Evolutionary conservation across 2,113 vertebrate genomes (phyloP).

Genomic region (Acanthochromis polyacanthus): DNA sequence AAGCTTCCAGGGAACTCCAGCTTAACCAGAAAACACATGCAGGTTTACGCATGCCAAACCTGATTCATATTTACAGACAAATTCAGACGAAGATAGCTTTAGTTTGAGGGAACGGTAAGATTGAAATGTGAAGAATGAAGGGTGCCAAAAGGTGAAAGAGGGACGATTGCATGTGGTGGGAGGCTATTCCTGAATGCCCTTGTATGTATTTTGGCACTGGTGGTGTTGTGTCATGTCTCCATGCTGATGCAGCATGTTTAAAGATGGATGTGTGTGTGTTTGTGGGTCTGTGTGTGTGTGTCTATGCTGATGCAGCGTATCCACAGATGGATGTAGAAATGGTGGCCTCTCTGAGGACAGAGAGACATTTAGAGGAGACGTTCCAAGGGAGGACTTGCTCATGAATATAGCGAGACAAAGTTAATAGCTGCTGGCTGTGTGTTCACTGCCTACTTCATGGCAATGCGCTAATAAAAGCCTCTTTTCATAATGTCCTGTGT

Average conservation of each 20-base stretch:
- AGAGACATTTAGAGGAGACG: conserved; percentile 77
- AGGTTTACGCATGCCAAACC: background rate
- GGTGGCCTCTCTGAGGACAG: conserved; percentile 76
- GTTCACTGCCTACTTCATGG: conserved; percentile 42
- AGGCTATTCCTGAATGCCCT: conserved; percentile 62
- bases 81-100: background rate
- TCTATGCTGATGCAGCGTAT: conserved; percentile 75
- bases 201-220: conserved; percentile 69
- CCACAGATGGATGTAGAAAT: conserved; percentile 74
- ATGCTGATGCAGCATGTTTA: conserved; percentile 77
- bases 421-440: conserved; percentile 63
- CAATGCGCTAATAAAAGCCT: conserved; percentile 59
- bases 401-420: conserved; percentile 58
- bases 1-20: conserved; percentile 35
- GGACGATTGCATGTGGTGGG: conserved; percentile 15
- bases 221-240: conserved; percentile 74
- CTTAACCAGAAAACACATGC: background rate
- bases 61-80: background rate
- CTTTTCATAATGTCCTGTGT: conserved; percentile 50
- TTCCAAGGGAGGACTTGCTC: conserved; percentile 48
- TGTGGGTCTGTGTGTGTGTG: conserved; percentile 23
- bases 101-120: background rate
- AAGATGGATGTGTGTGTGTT: conserved; percentile 66
- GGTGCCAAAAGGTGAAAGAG: conserved; percentile 34
- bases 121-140: conserved; percentile 21